Base-by-base conservation (phyloP, 2,797 vertebrate genomes). In the Philypnodon macrostomus region DNA sequence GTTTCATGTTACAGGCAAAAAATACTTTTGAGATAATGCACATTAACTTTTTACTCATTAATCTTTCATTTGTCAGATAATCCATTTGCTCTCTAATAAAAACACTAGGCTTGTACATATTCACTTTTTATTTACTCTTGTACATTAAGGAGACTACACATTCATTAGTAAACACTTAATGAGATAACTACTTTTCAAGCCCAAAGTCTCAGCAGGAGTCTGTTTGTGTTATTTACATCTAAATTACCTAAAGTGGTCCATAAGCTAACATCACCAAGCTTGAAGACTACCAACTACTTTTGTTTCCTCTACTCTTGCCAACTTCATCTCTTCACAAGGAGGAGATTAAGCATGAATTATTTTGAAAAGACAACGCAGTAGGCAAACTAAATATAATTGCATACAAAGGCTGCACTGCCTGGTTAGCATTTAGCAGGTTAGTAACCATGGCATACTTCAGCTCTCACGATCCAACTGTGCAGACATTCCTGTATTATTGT, bases 181-280 rank as follows among this genome's bases (percentile, higher is more conserved):
- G 26, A 12, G 11, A 26, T 44, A 44, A 44, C 15, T 7, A 31
- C 16, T n/a, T 44, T 30, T 44, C 16, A 44, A 15, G 30, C 41
- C 15, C 26, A 18, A 13, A 53, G 37, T 27, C 49, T 41, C 26
- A 30, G 15, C 41, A 44, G 41, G 26, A 44, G 11, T 30, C 5
- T 18, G 16, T 44, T 15, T 16, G 18, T 30, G 41, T 44, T 44
- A 44, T 44, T 44, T 44, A 44, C 41, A 44, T 44, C 26, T 30
- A 56, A 19, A 39, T 26, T 48, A 42, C 32, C 23, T 41, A 16
- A 50, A 40, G 38, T 23, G 17, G 44, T 33, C 18, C 6, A 34
- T 44, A 40, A 27, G 10, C 34, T 45, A 31, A 40, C 12, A 40
- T n/a, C n/a, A n/a, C 38, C 24, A 40, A 40, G 19, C 3, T 1